Evolutionary conservation across 1,140 invertebrate genomes (phyloP), one percentile per base, ranked within the genome.

Genomic region (Ceratina japonica): DNA sequence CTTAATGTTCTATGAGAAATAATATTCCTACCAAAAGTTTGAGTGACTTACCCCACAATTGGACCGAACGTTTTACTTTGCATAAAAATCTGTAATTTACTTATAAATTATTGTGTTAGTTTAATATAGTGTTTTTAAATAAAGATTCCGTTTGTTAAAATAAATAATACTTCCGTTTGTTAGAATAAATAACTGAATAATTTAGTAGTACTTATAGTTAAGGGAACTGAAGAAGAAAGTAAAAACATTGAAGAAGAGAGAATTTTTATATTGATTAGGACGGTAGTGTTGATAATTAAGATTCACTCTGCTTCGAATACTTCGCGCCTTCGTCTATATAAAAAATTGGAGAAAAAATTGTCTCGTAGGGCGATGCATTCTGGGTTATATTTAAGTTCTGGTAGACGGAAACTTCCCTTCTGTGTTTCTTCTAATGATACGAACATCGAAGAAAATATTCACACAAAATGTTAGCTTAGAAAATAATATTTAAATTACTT

Each of bases 241-340:
- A 52, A 64, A 31, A 31, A 31, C 4, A 31, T 31, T 31, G 27
- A 31, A 31, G n/a, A 31, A 31, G 27, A 31, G 27, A 31, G 27
- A 31, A 31, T 73, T 64, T 49, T 64, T 58, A 62, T 59, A 63
- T 5, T 12, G 27, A 65, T 31, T 31, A 31, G 27, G 18, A 65
- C 61, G 72, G 52, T 24, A 10, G 49, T 51, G 61, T 56, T 24
- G 49, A 51, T 66, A 65, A 75, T 75, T 75, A 58, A 66, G 62
- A 75, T 75, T 75, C 73, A 75, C 51, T 49, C n/a, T 51, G 16
- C 49, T 20, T 13, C 24, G 52, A 58, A 24, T 18, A 10, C 1
- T 7, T 10, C 54, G 12, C 49, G 16, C 24, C n/a, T 31, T 24
- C 61, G 16, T 44, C 44, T 3, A 18, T 12, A 54, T 66, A 69